Base-by-base conservation (phyloP, 1,140 invertebrate species). In the Lepidurus arcticus region DNA sequence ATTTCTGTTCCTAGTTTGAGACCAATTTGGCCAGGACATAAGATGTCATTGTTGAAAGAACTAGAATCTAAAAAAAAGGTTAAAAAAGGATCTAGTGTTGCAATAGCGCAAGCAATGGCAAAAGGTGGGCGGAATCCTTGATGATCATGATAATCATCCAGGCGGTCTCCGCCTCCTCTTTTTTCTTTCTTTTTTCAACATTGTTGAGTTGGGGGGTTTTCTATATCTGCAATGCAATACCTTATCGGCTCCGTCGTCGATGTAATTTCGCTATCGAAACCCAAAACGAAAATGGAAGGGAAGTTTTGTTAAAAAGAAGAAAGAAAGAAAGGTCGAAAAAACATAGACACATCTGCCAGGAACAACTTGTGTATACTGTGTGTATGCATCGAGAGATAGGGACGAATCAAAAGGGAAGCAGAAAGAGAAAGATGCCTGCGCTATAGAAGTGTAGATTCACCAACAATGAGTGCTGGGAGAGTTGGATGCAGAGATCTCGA, bases 391-490 rank as follows among this genome's bases (percentile, higher is more conserved):
- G 21, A 21, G 13, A 65, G 53, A 65, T 65, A 65, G 53, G 53
- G 53, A 65, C 34, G 34, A 34, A 34, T 34, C 34, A 34, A 65
- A 65, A 21, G 21, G 21, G 21, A n/a, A 65, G 16, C 53, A 65
- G 53, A 65, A 13, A n/a, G 16, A 13, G 13, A 21, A 21, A 65
- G 16, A 16, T 65, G 53, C 21, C 21, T 65, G 21, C 21, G 21
- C 16, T 65, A 65, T 65, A 65, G 53, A 13, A n/a, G 16, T 21
- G 21, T 21, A 13, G 13, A 65, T 65, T 65, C 53, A 65, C 21
- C 53, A 65, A 65, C 53, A 65, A 65, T 65, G 53, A 65, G 21
- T 65, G 53, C 21, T 65, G 16, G 53, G 53, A 65, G 21, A n/a
- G 53, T 65, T 65, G 16, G 53, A 65, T 65, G 53, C 16, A 9